phyloP scores from a whole-genome alignment of 1,140 invertebrate species.

The Leptonema lineaticorne region DNA sequence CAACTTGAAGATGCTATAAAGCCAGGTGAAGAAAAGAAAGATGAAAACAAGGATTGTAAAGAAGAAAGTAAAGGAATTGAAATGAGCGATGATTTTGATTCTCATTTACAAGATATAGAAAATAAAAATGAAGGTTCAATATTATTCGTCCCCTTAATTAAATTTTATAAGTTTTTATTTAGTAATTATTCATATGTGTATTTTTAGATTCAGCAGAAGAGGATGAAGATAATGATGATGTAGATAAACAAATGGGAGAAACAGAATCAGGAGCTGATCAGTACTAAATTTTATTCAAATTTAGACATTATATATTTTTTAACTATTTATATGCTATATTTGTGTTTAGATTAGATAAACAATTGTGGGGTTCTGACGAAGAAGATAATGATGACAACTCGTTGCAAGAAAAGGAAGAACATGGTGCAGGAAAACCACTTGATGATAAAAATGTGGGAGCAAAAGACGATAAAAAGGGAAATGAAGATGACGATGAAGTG shows the following conservation, averaged over 20 bases:
- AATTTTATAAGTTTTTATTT: not conserved
- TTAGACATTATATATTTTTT: constrained; percentile 4
- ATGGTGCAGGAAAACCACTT: constrained; percentile 52
- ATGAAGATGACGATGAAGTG: constrained; percentile 65
- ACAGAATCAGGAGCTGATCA: constrained; percentile 80
- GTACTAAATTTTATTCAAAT: constrained; percentile 54
- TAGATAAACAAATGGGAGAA: constrained; percentile 95
- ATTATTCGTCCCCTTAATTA: not conserved
- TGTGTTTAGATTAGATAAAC: constrained; percentile 61
- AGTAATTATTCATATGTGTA: not conserved
- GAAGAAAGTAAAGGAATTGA: constrained; percentile 94
- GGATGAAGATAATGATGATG: constrained; percentile 70
- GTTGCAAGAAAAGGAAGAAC: constrained; percentile 63
- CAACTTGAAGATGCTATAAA: constrained; percentile 87
- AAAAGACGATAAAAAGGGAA: constrained; percentile 69
- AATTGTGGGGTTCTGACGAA: constrained; percentile 88
- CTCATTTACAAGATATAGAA: constrained; percentile 72
- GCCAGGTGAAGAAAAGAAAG: constrained; percentile 70
- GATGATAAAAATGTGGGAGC: constrained; percentile 69
- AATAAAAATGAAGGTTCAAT: constrained; percentile 56
- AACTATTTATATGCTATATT: constrained; percentile 6
- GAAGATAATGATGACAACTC: constrained; percentile 67
- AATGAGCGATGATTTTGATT: constrained; percentile 89
- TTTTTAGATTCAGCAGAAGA: constrained; percentile 47
- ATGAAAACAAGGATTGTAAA: constrained; percentile 78